Conservation (phyloP, 2,113 vertebrate species). For the Spea multiplicata region DNA sequence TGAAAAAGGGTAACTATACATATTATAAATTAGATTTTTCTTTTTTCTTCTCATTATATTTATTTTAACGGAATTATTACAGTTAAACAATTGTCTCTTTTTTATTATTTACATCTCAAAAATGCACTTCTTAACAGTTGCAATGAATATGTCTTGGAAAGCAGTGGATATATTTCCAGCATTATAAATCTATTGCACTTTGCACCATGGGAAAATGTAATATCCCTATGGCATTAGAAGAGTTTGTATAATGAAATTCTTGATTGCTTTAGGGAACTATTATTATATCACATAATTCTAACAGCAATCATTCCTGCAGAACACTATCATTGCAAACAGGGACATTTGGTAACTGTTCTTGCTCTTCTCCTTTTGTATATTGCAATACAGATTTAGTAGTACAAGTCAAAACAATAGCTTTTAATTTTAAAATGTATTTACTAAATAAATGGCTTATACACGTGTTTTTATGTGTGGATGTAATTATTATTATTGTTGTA, state of each 20-base stretch:
- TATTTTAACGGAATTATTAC: too few species aligned
- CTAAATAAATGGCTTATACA: too few species aligned
- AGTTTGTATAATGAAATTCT: conserved; percentile 15
- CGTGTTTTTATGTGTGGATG: too few species aligned
- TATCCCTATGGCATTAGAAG: not conserved
- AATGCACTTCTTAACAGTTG: not conserved
- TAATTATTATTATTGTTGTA: too few species aligned
- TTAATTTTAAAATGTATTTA: not conserved
- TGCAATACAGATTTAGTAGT: not conserved
- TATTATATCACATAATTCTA: conserved; percentile 15
- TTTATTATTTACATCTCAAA: not conserved
- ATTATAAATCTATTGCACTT: not conserved
- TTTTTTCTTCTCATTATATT: too few species aligned
- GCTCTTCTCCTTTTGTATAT: not conserved
- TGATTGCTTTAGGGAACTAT: conserved; percentile 18
- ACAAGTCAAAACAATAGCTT: not conserved
- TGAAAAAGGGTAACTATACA: too few species aligned
- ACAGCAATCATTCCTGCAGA: not conserved
- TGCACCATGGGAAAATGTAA: conserved; percentile 6
- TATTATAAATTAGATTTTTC: too few species aligned
- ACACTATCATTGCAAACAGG: not conserved
- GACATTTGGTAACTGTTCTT: not conserved
- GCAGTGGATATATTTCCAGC: not conserved
- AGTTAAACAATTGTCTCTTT: not conserved
- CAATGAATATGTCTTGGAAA: not conserved